Evolutionary conservation across 2,888 invertebrate genomes (phyloP).

Genomic region (Bibio marci): DNA sequence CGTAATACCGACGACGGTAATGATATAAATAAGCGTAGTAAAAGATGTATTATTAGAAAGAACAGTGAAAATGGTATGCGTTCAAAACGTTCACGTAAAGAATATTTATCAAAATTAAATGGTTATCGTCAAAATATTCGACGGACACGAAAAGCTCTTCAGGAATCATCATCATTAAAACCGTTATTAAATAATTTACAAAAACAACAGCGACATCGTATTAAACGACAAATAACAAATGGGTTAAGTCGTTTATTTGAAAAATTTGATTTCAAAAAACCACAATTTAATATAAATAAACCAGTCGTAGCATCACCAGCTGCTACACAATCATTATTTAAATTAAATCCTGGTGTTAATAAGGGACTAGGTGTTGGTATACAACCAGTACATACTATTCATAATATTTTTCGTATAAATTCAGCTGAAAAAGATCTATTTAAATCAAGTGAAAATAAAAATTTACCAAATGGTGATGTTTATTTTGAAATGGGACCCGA

Average conservation of each 20-base stretch:
- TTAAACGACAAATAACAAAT: too few relatives aligned
- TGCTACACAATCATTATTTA: not conserved
- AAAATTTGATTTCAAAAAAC: conserved; percentile 2
- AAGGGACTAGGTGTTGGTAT: not conserved
- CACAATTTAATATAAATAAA: conserved; percentile 1
- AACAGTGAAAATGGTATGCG: too few relatives aligned
- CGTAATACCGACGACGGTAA: not conserved
- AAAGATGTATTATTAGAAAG: too few relatives aligned
- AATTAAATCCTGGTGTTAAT: too few relatives aligned
- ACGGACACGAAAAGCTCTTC: too few relatives aligned
- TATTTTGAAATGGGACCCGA: conserved; percentile 8
- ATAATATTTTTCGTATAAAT: conserved; percentile 1
- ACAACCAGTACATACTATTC: not conserved
- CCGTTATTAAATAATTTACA: too few relatives aligned
- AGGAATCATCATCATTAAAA: too few relatives aligned
- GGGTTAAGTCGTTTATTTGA: conserved; percentile 1
- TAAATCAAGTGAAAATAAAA: conserved; percentile 8
- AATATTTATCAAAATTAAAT: too few relatives aligned
- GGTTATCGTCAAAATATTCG: too few relatives aligned
- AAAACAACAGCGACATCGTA: too few relatives aligned
- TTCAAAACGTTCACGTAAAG: too few relatives aligned
- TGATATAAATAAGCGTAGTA: not conserved
- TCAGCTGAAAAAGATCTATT: conserved; percentile 5
- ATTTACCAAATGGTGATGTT: conserved; percentile 11
- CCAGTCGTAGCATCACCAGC: not conserved